A percentile compares a stretch with the other conserved stretches of the same genome.
These are phyloP conservation scores for Diglossa cyanea DNA, from an alignment of 2,797 vertebrate species.

Conservation along the genomic window DNA sequence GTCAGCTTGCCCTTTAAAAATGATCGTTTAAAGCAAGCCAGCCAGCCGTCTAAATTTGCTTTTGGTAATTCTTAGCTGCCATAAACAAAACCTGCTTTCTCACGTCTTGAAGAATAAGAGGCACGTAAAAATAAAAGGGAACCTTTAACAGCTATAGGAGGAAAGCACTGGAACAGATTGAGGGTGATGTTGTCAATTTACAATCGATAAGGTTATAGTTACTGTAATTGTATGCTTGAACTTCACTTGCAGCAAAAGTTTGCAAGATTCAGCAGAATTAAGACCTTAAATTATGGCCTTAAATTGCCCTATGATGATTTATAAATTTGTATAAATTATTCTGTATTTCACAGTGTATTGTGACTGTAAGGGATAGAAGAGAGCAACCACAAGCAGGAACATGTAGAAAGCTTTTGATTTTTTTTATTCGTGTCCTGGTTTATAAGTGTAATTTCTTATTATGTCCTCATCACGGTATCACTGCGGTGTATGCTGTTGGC, in stretches of 20 bases:
- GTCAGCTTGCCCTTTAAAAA: neutral
- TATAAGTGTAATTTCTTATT: neutral
- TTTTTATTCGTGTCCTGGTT: fast-evolving
- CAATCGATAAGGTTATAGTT: neutral
- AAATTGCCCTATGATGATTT: neutral
- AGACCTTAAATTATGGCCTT: neutral
- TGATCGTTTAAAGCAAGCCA: neutral
- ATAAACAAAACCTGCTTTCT: neutral
- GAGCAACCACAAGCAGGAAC: neutral
- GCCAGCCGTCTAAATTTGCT: neutral
- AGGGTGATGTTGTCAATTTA: neutral
- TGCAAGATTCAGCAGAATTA: neutral
- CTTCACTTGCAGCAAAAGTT: neutral
- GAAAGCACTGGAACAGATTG: neutral
- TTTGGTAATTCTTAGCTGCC: neutral
- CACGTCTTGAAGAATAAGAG: neutral
- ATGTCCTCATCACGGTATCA: neutral
- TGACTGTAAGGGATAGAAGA: neutral
- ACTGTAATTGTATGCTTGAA: neutral
- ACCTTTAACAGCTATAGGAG: neutral
- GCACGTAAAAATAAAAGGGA: neutral
- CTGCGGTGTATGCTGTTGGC: neutral
- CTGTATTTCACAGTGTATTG: neutral
- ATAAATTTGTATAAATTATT: neutral
- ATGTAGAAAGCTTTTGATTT: neutral